These are phyloP conservation scores for Eulemur coronatus DNA, from an alignment of 2,797 vertebrate species.

Conservation along the genomic window DNA sequence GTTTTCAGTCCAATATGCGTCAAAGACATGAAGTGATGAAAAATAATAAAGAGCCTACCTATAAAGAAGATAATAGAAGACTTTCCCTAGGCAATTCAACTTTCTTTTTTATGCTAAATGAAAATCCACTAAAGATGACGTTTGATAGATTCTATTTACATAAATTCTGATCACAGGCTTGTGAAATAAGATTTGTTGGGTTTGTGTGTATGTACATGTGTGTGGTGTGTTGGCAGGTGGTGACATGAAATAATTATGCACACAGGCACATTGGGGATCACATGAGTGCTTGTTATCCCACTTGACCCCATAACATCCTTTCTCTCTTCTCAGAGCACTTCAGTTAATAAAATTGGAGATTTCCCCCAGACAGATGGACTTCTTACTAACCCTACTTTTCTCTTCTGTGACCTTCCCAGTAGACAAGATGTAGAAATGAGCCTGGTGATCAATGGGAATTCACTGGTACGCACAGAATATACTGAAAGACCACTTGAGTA, in stretches of 20 bases:
- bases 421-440: background rate
- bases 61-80: background rate
- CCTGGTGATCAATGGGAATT: background rate
- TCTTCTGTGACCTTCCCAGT: background rate
- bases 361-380: background rate
- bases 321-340: background rate
- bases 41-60: background rate
- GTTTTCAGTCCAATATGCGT: background rate
- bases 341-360: background rate
- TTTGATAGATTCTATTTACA: background rate
- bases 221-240: background rate
- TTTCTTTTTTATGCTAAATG: background rate
- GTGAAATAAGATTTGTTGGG: background rate
- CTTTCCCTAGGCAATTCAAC: background rate
- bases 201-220: background rate
- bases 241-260: background rate
- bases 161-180: background rate
- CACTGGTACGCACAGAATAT: background rate
- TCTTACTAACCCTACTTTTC: background rate
- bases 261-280: background rate
- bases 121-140: background rate
- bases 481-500: background rate
- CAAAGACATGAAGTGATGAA: background rate
- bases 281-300: background rate
- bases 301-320: fast-evolving